These are phyloP conservation scores for Branchipolynoe longqiensis DNA, from an alignment of 2,888 invertebrate species.

Conservation along the genomic window DNA sequence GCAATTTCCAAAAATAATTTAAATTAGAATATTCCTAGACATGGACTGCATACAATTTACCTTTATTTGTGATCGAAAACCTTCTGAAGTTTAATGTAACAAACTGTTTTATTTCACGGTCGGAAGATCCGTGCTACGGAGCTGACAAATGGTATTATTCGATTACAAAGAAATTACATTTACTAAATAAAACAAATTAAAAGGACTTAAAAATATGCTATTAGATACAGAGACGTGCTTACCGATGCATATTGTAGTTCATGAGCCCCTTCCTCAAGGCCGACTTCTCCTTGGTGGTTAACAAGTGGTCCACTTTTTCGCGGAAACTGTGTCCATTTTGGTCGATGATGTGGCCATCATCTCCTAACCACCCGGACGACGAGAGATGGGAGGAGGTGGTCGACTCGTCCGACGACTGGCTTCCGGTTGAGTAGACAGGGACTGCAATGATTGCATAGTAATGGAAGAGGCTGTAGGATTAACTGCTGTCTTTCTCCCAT, in stretches of 20 bases:
- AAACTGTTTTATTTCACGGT: background rate
- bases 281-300: conserved; percentile 76
- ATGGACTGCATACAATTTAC: too few relatives aligned
- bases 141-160: background rate
- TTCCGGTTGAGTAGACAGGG: conserved; percentile 31
- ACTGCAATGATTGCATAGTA: too few relatives aligned
- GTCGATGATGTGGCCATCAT: conserved; percentile 68
- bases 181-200: background rate
- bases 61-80: too few relatives aligned
- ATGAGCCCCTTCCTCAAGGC: conserved; percentile 73
- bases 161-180: background rate
- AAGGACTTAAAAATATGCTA: background rate
- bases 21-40: too few relatives aligned
- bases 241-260: conserved; percentile 76
- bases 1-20: too few relatives aligned
- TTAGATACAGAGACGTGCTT: conserved; percentile 63
- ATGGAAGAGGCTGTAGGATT: too few relatives aligned
- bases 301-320: conserved; percentile 74
- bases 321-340: conserved; percentile 74
- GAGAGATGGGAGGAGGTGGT: conserved; percentile 73
- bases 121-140: background rate
- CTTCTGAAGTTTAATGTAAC: background rate
- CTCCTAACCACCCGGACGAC: conserved; percentile 70
- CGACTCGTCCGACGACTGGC: conserved; percentile 36
- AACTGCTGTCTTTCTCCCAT: too few relatives aligned